Percentiles rank a stretch among this genome's conserved stretches.
Conservation (phyloP, 1,140 invertebrate species). For the Popillia japonica region DNA sequence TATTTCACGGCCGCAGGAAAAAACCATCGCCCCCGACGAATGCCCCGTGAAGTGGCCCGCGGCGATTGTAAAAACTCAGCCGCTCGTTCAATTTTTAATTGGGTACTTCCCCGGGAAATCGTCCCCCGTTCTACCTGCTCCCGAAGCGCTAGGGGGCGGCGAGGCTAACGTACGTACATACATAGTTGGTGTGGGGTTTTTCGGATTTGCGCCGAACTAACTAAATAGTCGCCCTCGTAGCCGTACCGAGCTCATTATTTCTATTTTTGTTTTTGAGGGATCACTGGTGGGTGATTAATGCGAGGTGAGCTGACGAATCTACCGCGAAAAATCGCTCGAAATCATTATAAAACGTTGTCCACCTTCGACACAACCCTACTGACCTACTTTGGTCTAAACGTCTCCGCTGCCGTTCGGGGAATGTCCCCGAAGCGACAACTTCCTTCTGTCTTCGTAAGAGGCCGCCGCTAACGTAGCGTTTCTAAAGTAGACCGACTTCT, state of each 20-base stretch:
- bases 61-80: conserved; percentile 28
- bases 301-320: neutral
- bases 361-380: too few species aligned
- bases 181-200: neutral
- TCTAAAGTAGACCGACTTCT: neutral
- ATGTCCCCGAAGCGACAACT: neutral
- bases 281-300: neutral
- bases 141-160: neutral
- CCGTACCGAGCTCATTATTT: neutral
- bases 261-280: neutral
- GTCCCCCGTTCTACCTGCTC: neutral
- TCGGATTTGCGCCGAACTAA: neutral
- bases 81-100: conserved; percentile 25
- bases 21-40: conserved; percentile 8
- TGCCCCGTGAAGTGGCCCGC: neutral
- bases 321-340: neutral
- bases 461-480: neutral
- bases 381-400: too few species aligned
- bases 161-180: neutral
- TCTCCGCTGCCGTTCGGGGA: too few species aligned
- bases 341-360: too few species aligned
- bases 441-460: neutral
- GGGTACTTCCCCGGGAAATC: conserved; percentile 10
- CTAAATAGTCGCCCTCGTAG: neutral
- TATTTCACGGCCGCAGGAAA: conserved; percentile 10